A percentile compares a stretch with the other conserved stretches of the same genome.
These are phyloP conservation scores for Paratrypauchen microcephalus DNA, from an alignment of 2,797 vertebrate species.

Conservation along the genomic window DNA sequence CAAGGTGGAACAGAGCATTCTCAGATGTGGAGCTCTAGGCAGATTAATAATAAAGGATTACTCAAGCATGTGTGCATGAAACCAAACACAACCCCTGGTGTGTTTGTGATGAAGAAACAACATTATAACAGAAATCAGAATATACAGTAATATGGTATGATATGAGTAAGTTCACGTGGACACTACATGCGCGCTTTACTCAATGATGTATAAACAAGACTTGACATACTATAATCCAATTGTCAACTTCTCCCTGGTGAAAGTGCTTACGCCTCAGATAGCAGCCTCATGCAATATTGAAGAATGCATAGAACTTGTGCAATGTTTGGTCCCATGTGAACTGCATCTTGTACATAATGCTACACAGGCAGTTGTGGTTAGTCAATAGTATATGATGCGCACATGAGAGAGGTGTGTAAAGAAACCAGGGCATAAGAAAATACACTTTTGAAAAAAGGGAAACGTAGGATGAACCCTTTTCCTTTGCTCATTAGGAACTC, in stretches of 20 bases:
- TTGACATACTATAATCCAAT: not conserved
- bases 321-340: conserved; percentile 7
- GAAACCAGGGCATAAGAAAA: not conserved
- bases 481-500: not conserved
- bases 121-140: no score
- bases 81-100: no score
- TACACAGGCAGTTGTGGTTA: conserved; percentile 1
- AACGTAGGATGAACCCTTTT: not conserved
- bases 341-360: not conserved
- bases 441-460: not conserved
- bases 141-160: no score
- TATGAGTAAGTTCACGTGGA: not conserved
- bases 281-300: conserved; percentile 3
- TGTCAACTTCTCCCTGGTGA: not conserved
- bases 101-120: no score
- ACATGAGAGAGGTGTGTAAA: not conserved
- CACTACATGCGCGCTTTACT: not conserved
- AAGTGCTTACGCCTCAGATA: not conserved
- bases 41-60: no score
- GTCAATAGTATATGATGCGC: not conserved
- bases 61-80: no score
- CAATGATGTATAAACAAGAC: not conserved
- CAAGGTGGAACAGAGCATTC: no score
- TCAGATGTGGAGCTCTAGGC: no score
- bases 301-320: not conserved